These are phyloP conservation scores for Cactoblastis cactorum DNA, from an alignment of 2,888 invertebrate genomes.

Conservation along the genomic window DNA sequence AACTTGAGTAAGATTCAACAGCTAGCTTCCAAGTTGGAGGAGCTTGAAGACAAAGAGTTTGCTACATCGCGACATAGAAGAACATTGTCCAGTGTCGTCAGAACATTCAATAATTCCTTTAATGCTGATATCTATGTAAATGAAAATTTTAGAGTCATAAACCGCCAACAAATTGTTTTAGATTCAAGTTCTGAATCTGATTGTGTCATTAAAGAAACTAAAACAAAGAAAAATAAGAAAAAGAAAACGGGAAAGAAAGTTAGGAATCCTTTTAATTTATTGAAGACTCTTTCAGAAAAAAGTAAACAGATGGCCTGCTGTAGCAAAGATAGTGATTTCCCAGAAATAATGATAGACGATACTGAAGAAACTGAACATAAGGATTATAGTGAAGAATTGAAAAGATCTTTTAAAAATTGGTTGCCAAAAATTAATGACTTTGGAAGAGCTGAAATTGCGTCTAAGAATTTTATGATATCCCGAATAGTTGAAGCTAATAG, in stretches of 20 bases:
- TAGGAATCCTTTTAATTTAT: slow-evolving; percentile 59
- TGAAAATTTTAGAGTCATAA: slow-evolving; percentile 42
- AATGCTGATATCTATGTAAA: slow-evolving; percentile 55
- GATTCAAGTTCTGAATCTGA: slow-evolving; percentile 61
- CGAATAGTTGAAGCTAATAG: slow-evolving; percentile 35
- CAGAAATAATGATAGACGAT: slow-evolving; percentile 15
- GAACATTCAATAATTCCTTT: slow-evolving; percentile 58
- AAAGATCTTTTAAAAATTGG: slow-evolving; percentile 46
- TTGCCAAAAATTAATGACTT: slow-evolving; percentile 53
- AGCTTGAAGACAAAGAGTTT: slow-evolving; percentile 39
- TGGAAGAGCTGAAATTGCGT: slow-evolving; percentile 49
- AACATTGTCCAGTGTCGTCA: slow-evolving; percentile 53
- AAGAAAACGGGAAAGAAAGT: slow-evolving; percentile 38
- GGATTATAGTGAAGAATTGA: slow-evolving; percentile 27
- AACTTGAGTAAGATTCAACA: slow-evolving; percentile 45
- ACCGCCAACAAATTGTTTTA: slow-evolving; percentile 46
- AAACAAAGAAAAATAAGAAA: slow-evolving; percentile 20
- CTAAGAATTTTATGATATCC: slow-evolving; percentile 26
- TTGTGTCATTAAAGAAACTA: slow-evolving; percentile 37
- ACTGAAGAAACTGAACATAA: slow-evolving; percentile 8
- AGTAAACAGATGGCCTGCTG: slow-evolving; percentile 20
- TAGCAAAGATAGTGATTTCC: slow-evolving; percentile 14
- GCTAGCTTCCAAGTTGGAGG: slow-evolving; percentile 46
- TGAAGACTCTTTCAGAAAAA: slow-evolving; percentile 47
- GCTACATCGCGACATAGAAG: slow-evolving; percentile 48